phyloP scores from a whole-genome alignment of 1,140 invertebrate genomes.

The Lepidurus packardi region DNA sequence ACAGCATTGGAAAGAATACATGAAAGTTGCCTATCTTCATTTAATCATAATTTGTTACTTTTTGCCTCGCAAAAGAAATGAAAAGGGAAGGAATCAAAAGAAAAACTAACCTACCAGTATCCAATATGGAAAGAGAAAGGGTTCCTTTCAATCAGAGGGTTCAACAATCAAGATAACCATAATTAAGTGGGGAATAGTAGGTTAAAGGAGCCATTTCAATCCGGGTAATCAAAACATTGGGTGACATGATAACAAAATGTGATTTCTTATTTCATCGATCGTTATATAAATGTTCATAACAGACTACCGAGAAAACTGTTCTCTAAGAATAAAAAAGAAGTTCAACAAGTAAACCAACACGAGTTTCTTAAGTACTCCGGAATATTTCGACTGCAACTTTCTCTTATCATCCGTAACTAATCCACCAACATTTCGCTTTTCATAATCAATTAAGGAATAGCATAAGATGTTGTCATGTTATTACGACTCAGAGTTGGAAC shows the following conservation, averaged over 20 bases:
- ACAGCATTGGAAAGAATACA: conserved; percentile 17
- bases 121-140: not conserved
- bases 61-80: not conserved
- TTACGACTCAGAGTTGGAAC: no score
- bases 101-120: not conserved
- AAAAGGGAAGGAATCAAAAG: not conserved
- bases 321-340: not conserved
- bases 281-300: not conserved
- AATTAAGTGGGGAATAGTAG: no score
- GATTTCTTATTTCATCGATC: no score
- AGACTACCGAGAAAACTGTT: not conserved
- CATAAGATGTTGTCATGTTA: no score
- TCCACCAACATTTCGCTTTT: no score
- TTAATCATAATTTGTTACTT: not conserved
- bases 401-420: not conserved
- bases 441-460: no score
- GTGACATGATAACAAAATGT: no score
- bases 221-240: no score
- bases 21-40: not conserved
- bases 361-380: not conserved
- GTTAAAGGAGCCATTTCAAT: no score
- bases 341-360: not conserved
- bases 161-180: no score
- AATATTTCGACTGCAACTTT: not conserved
- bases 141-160: no score